Percentiles rank a stretch among this genome's conserved stretches.
Evolutionary conservation across 2,797 vertebrate species (phyloP).

Genomic region (Ceryle rudis): DNA sequence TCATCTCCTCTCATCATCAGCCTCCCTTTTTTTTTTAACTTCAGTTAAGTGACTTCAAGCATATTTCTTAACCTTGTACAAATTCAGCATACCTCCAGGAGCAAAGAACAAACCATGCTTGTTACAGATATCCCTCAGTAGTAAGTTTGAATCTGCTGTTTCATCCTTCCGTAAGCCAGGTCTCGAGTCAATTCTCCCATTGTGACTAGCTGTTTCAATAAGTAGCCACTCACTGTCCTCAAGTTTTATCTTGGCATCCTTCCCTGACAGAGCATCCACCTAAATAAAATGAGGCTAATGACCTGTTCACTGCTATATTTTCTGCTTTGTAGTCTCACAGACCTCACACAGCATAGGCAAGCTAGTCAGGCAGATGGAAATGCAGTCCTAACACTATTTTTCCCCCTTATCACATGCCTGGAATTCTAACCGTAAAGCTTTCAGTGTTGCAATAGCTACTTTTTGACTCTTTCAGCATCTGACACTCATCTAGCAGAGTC

Average conservation of each 20-base stretch:
- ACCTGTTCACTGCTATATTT: not conserved
- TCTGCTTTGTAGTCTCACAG: not conserved
- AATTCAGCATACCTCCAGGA: not conserved
- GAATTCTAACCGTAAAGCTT: not conserved
- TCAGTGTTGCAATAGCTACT: not conserved
- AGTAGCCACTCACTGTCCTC: fast-evolving
- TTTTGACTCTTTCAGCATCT: not conserved
- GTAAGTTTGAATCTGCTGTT: not conserved
- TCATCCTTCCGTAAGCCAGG: not conserved
- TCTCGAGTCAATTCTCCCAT: fast-evolving
- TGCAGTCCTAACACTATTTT: not conserved
- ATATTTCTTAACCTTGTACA: not conserved
- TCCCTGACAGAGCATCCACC: not conserved
- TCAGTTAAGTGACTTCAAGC: not conserved
- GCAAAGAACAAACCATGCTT: not conserved
- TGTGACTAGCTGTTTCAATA: not conserved
- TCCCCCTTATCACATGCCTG: not conserved
- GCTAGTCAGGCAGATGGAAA: not conserved
- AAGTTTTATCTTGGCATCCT: not conserved
- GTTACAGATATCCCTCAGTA: not conserved
- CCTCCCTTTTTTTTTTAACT: not conserved
- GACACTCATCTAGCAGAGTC: not conserved
- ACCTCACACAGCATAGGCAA: not conserved
- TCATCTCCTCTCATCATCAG: not conserved
- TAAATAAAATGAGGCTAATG: not conserved